Conservation (phyloP, 2,888 invertebrate genomes). For the Agonopterix subpropinquella region DNA sequence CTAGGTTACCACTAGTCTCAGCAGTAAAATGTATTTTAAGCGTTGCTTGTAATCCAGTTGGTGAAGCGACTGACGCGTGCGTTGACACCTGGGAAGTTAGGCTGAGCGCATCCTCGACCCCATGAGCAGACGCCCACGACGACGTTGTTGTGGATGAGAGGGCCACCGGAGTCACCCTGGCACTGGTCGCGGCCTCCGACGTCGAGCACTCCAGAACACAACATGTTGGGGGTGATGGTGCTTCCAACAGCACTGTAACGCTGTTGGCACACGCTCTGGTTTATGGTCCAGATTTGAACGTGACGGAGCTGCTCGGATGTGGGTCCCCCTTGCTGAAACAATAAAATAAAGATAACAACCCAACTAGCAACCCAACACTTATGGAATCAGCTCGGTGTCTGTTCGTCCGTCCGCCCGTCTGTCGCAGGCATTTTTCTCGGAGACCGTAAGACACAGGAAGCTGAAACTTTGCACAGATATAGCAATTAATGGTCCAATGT, state of each 20-base stretch:
- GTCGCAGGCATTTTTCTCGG: too few relatives aligned
- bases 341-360: too few relatives aligned
- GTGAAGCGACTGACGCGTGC: slow-evolving; percentile 33
- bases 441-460: too few relatives aligned
- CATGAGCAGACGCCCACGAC: slow-evolving; percentile 43
- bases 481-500: too few relatives aligned
- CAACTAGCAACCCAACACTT: too few relatives aligned
- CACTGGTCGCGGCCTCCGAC: slow-evolving; percentile 54
- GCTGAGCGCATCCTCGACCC: slow-evolving; percentile 27
- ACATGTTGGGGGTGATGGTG: slow-evolving; percentile 30
- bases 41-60: slow-evolving; percentile 34
- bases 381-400: too few relatives aligned
- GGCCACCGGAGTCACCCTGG: slow-evolving; percentile 46
- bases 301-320: slow-evolving; percentile 33
- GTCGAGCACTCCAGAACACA: slow-evolving; percentile 37
- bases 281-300: slow-evolving; percentile 31
- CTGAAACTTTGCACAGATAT: too few relatives aligned
- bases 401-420: too few relatives aligned
- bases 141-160: slow-evolving; percentile 35
- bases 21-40: slow-evolving; percentile 14
- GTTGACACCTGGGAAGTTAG: slow-evolving; percentile 39
- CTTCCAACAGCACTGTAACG: slow-evolving; percentile 25
- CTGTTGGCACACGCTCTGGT: slow-evolving; percentile 24
- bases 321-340: slow-evolving; percentile 19
- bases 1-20: too few relatives aligned